phyloP scores from a whole-genome alignment of 1,140 invertebrate species.

The Drosophila athabasca region DNA sequence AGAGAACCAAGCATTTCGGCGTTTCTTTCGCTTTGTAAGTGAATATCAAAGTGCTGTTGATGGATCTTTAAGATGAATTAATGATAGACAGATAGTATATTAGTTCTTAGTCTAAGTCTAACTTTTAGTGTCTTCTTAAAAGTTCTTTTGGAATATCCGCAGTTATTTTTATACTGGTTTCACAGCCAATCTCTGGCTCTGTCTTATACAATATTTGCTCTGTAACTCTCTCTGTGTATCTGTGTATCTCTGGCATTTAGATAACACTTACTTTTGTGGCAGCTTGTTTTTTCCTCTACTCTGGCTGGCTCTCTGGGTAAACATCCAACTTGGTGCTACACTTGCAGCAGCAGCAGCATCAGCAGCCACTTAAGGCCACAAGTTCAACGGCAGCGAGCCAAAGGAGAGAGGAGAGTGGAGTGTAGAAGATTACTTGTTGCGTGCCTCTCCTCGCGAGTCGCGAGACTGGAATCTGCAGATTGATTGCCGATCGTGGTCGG shows the following conservation, averaged over 20 bases:
- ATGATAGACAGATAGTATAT: too few relatives aligned
- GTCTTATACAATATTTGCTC: not conserved
- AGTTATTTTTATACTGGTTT: too few relatives aligned
- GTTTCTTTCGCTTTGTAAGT: too few relatives aligned
- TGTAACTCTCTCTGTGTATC: slow-evolving; percentile 9
- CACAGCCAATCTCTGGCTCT: too few relatives aligned
- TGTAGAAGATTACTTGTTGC: slow-evolving; percentile 63
- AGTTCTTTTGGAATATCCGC: too few relatives aligned
- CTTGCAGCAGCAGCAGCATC: slow-evolving; percentile 59
- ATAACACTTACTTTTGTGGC: slow-evolving; percentile 56
- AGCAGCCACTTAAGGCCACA: slow-evolving; percentile 60
- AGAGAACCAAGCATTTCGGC: too few relatives aligned
- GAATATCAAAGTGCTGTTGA: too few relatives aligned
- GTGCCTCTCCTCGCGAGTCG: slow-evolving; percentile 44
- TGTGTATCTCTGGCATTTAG: slow-evolving; percentile 26
- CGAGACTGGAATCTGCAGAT: slow-evolving; percentile 68
- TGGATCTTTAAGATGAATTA: too few relatives aligned
- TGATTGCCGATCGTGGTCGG: slow-evolving; percentile 69
- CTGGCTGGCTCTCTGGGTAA: too few relatives aligned
- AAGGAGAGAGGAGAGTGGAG: not conserved
- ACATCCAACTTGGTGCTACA: slow-evolving; percentile 61
- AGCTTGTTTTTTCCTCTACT: slow-evolving; percentile 8
- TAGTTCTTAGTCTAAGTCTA: too few relatives aligned
- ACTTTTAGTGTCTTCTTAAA: too few relatives aligned
- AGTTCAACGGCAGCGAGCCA: slow-evolving; percentile 56